These are phyloP conservation scores for Trematocara nigrifrons DNA, from an alignment of 2,113 vertebrate genomes.

Conservation along the genomic window DNA sequence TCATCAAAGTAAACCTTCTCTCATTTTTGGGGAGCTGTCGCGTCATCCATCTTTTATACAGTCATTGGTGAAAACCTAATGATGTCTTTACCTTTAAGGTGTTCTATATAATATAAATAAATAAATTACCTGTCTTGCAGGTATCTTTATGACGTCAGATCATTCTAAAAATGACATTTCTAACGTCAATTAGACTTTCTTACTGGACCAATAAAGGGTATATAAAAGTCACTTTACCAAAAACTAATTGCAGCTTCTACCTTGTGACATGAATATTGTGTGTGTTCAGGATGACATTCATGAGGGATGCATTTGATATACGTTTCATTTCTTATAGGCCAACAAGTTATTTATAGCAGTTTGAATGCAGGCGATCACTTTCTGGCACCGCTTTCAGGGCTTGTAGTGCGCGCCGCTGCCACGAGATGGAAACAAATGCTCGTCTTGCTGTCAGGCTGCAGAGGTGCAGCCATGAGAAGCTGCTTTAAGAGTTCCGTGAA, in stretches of 20 bases:
- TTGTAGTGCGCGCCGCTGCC: neutral
- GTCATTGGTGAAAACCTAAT: neutral
- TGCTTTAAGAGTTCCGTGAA: neutral
- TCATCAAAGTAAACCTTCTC: too few relatives aligned
- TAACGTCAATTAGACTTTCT: neutral
- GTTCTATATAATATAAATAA: neutral
- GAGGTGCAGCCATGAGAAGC: neutral
- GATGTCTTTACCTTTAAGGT: neutral
- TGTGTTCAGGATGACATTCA: neutral
- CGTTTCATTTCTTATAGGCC: neutral
- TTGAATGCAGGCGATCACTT: neutral
- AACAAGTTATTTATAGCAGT: neutral
- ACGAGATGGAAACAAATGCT: constrained; percentile 2
- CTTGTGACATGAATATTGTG: neutral
- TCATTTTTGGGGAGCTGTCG: too few relatives aligned
- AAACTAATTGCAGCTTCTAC: neutral
- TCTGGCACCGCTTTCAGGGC: neutral
- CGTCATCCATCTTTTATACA: too few relatives aligned
- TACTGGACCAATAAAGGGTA: neutral
- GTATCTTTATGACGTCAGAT: neutral
- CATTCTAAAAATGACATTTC: neutral
- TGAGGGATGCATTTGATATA: accelerated
- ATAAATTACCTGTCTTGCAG: neutral
- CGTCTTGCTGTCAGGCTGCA: neutral
- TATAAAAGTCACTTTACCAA: neutral